These are phyloP conservation scores for Atopsyche davidsoni DNA, from an alignment of 1,140 invertebrate species.

Conservation along the genomic window DNA sequence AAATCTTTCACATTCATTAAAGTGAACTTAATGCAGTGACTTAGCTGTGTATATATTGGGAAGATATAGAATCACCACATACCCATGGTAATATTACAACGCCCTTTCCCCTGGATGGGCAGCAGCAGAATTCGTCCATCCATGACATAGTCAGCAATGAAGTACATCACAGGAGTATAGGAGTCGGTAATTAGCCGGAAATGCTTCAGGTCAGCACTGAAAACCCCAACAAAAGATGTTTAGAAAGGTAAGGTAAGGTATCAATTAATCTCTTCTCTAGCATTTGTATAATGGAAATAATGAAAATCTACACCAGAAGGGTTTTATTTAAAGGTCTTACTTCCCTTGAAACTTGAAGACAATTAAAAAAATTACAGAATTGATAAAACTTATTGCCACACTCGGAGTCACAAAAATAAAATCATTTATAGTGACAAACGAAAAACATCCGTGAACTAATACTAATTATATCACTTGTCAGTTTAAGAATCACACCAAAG, in stretches of 20 bases:
- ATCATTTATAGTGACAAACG: too few relatives aligned
- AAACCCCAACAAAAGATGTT: constrained; percentile 27
- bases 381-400: too few relatives aligned
- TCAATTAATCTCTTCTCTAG: too few relatives aligned
- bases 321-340: too few relatives aligned
- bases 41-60: too few relatives aligned
- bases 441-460: too few relatives aligned
- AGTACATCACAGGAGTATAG: constrained; percentile 48
- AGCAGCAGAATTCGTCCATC: constrained; percentile 62
- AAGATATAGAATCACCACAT: too few relatives aligned
- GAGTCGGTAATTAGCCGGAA: constrained; percentile 42
- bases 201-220: constrained; percentile 44
- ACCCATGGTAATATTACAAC: constrained; percentile 62
- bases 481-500: too few relatives aligned
- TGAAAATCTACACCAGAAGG: neutral
- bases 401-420: too few relatives aligned
- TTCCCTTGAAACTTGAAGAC: neutral
- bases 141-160: constrained; percentile 61
- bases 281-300: neutral
- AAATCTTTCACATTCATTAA: too few relatives aligned
- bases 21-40: too few relatives aligned
- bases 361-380: neutral
- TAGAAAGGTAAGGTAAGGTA: neutral
- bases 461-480: too few relatives aligned
- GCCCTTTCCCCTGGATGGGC: constrained; percentile 63